A percentile compares a stretch with the other conserved stretches of the same genome.
Evolutionary conservation across 1,140 invertebrate species (phyloP).

Genomic region (Drosophila mauritiana): DNA sequence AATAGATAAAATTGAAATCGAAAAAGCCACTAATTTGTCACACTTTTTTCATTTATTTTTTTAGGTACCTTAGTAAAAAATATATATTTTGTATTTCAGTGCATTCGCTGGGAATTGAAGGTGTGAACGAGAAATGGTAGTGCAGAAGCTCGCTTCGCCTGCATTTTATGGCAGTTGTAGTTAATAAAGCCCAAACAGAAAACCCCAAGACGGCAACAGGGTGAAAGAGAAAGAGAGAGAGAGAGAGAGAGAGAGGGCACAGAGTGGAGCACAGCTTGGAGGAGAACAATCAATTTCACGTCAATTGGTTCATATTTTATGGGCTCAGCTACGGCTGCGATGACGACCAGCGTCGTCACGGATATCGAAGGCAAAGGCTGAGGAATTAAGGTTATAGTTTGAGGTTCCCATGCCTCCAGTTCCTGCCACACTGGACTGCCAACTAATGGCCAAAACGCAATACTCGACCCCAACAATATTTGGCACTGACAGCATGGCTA

Average conservation of each 20-base stretch:
- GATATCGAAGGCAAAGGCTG: conserved; percentile 31
- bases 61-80: too few relatives aligned
- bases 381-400: conserved; percentile 68
- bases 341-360: conserved; percentile 32
- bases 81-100: neutral
- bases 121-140: conserved; percentile 1
- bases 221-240: neutral
- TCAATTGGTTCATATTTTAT: conserved; percentile 82
- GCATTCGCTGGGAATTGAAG: conserved; percentile 16
- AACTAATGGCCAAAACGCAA: conserved; percentile 43
- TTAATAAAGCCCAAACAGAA: conserved; percentile 72
- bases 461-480: conserved; percentile 69
- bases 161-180: conserved; percentile 73
- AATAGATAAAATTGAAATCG: too few relatives aligned
- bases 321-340: conserved; percentile 53
- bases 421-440: neutral
- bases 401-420: neutral
- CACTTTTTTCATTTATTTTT: too few relatives aligned
- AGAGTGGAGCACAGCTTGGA: conserved; percentile 20
- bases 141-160: conserved; percentile 25
- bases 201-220: conserved; percentile 39
- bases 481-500: conserved; percentile 48
- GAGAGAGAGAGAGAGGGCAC: conserved; percentile 1
- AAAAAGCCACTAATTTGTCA: too few relatives aligned
- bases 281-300: conserved; percentile 77